Evolutionary conservation across 2,113 vertebrate genomes (phyloP).

Genomic region (Cricetomys ansorgei): DNA sequence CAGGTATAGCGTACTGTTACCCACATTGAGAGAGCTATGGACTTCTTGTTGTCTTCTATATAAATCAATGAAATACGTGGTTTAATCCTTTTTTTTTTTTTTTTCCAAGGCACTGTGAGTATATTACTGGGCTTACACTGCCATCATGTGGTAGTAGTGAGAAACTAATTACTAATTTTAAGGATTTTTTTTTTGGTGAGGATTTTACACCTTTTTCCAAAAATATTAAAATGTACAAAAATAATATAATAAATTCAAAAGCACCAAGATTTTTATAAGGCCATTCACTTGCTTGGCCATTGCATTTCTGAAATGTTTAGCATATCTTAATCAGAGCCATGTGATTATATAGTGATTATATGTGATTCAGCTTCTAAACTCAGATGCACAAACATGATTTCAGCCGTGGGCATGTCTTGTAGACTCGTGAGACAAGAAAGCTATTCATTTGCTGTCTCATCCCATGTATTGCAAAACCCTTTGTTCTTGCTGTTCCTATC

Average conservation of each 20-base stretch:
- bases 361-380: not conserved
- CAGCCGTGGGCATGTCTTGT: not conserved
- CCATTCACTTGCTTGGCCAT: not conserved
- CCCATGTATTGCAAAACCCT: not conserved
- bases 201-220: not conserved
- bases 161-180: not conserved
- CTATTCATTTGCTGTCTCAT: not conserved
- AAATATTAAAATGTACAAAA: not conserved
- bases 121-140: not conserved
- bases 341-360: not conserved
- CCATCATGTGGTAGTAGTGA: not conserved
- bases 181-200: not conserved
- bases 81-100: not conserved
- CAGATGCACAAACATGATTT: too few species aligned
- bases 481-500: not conserved
- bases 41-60: not conserved
- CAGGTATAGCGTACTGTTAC: not conserved
- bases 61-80: not conserved
- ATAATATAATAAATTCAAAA: not conserved
- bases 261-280: not conserved
- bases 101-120: not conserved
- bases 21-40: not conserved
- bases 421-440: not conserved
- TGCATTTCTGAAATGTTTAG: not conserved
- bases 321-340: not conserved